These are phyloP conservation scores for Chondrilla cf. caribensis DNA, from an alignment of 37 sponge, comb jelly and placozoan species.

Conservation along the genomic window DNA sequence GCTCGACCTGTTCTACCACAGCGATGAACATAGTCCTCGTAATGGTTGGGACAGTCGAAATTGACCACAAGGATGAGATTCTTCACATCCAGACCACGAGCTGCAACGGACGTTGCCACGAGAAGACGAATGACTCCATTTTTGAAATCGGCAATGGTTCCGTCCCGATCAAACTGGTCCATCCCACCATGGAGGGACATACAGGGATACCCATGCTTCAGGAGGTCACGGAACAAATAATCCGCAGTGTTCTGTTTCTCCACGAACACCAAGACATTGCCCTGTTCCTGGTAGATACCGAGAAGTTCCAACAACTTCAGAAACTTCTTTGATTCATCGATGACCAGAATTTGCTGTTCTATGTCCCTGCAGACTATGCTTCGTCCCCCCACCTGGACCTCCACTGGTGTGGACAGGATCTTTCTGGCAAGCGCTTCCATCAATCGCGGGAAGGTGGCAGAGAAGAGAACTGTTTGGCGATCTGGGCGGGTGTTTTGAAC, in stretches of 20 bases:
- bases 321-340: conserved; percentile 88
- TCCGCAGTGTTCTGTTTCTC: conserved; percentile 94
- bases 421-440: conserved; percentile 98
- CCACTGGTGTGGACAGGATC: conserved; percentile 88
- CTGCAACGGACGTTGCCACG: conserved; percentile 98
- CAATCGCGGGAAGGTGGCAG: conserved; percentile 96
- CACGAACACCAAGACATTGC: conserved; percentile 90
- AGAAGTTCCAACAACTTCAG: conserved; percentile 94
- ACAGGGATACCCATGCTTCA: conserved; percentile 88
- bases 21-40: conserved; percentile 99
- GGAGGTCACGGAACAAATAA: conserved; percentile 78
- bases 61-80: conserved; percentile 92
- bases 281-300: conserved; percentile 84
- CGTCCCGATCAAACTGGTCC: conserved; percentile 97
- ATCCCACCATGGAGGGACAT: conserved; percentile 98
- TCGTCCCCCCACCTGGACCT: conserved; percentile 94
- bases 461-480: conserved; percentile 97
- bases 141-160: conserved; percentile 93
- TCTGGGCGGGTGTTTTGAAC: conserved; percentile 86
- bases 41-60: conserved; percentile 98
- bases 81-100: conserved; percentile 95
- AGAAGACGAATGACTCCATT: conserved; percentile 77
- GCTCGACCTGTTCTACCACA: conserved; percentile 98
- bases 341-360: conserved; percentile 84
- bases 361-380: conserved; percentile 96